A percentile compares a stretch with the other conserved stretches of the same genome.
Evolutionary conservation across 1,140 invertebrate species (phyloP).

Genomic region (Aphis craccivora): DNA sequence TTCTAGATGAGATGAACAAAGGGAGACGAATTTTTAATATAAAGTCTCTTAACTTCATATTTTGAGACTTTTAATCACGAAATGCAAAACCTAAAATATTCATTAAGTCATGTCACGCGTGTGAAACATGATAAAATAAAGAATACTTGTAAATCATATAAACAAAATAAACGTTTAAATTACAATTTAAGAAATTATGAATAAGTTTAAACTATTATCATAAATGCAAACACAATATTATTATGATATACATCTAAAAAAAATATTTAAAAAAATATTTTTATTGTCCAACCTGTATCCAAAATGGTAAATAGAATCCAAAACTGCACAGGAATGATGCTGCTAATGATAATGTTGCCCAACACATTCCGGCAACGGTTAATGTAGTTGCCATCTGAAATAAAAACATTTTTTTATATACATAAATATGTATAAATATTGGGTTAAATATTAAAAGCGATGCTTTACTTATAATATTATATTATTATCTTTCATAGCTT

Average conservation of each 20-base stretch:
- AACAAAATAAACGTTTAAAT: not conserved
- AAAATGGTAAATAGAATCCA: constrained; percentile 76
- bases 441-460: not conserved
- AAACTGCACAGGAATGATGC: constrained; percentile 71
- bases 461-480: not conserved
- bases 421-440: not conserved
- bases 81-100: not conserved
- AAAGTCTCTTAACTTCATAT: not conserved
- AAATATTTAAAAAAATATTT: not conserved
- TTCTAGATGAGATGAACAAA: not conserved
- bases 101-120: not conserved
- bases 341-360: constrained; percentile 72
- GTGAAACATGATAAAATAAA: not conserved
- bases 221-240: not conserved
- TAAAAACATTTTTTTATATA: not conserved
- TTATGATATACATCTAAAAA: not conserved
- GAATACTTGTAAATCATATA: not conserved
- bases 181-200: not conserved
- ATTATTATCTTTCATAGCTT: not conserved
- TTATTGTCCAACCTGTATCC: constrained; percentile 70
- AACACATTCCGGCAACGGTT: constrained; percentile 71
- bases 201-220: too few relatives aligned
- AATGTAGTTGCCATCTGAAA: constrained; percentile 66
- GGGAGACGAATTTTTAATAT: not conserved
- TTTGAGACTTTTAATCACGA: not conserved